phyloP scores from a whole-genome alignment of 2,113 vertebrate species.

The Chrysemys picta region DNA sequence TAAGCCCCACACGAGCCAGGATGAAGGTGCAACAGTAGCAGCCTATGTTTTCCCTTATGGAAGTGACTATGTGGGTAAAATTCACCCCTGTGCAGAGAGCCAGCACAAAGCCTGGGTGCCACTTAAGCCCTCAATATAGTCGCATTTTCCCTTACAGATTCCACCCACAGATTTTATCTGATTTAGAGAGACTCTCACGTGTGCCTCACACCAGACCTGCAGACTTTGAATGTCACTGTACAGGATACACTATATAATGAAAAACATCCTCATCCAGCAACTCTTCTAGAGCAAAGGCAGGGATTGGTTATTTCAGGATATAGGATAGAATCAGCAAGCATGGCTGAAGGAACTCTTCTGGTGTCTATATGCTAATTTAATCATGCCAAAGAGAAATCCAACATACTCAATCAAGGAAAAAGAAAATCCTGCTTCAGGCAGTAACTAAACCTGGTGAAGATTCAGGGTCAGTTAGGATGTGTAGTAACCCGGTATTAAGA shows the following conservation, averaged over 20 bases:
- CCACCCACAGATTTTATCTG: rapidly evolving
- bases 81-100: not conserved
- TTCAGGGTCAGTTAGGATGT: not conserved
- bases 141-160: rapidly evolving
- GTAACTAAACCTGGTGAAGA: not conserved
- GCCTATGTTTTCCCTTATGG: not conserved
- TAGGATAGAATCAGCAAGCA: not conserved
- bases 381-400: not conserved
- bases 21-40: not conserved
- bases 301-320: not conserved
- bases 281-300: not conserved
- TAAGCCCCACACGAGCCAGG: not conserved
- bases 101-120: rapidly evolving
- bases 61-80: rapidly evolving
- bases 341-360: not conserved
- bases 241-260: not conserved
- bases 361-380: not conserved
- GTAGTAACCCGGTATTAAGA: not conserved
- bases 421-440: not conserved
- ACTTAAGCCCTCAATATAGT: rapidly evolving
- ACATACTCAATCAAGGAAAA: not conserved
- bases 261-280: not conserved
- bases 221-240: not conserved
- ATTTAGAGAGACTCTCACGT: not conserved
- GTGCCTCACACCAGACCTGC: not conserved